phyloP scores from a whole-genome alignment of 2,113 vertebrate species.

The Ceyx margarethae region DNA sequence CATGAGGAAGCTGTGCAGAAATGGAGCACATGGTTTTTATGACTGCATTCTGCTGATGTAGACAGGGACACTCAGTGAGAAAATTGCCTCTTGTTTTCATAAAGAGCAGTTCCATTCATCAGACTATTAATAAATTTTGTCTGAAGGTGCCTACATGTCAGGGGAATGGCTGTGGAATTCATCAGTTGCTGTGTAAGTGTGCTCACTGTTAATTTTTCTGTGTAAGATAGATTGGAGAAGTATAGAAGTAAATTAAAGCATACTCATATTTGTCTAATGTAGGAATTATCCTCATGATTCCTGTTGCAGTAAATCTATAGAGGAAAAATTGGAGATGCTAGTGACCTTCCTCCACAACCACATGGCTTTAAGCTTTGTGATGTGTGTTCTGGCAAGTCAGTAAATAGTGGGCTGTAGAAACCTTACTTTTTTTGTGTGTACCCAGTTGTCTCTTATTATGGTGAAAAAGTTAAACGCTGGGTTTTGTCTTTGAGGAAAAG shows the following conservation, averaged over 20 bases:
- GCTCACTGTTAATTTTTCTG: neutral
- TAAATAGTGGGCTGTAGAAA: neutral
- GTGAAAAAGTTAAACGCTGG: neutral
- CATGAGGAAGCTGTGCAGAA: neutral
- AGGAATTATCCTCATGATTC: neutral
- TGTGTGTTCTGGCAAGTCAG: neutral
- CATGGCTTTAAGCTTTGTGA: neutral
- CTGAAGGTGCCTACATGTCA: neutral
- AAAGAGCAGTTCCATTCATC: constrained; percentile 4
- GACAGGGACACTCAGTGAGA: neutral
- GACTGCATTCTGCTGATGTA: neutral
- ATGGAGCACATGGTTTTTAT: neutral
- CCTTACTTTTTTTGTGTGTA: fast-evolving
- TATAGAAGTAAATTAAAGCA: neutral
- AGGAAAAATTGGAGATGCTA: neutral
- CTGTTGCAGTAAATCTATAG: neutral
- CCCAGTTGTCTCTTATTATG: neutral
- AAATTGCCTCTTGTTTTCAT: neutral
- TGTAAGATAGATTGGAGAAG: neutral
- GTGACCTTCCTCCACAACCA: neutral
- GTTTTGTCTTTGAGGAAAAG: neutral
- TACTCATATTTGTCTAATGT: neutral
- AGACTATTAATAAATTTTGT: neutral
- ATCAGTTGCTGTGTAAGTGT: neutral
- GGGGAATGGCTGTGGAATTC: neutral